Base-by-base conservation (phyloP, 1,140 invertebrate genomes). In the Psilanteris sp. region DNA sequence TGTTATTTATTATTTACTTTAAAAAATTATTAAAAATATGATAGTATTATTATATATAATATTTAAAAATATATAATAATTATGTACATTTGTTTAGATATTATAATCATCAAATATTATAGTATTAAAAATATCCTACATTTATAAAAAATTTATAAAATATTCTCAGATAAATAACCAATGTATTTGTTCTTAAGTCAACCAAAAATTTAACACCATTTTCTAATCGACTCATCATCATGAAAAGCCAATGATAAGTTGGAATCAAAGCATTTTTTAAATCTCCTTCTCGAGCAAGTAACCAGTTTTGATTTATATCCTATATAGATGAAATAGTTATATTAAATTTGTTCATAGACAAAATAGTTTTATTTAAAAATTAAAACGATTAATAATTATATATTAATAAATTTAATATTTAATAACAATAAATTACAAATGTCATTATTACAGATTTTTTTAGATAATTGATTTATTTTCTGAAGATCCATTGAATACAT, bases 181-280 rank as follows among this genome's bases (percentile, higher is more conserved):
- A 78, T 34, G 93, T 70, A 87, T 94, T 92, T 9, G 90, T 90
- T 82, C 94, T 87, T 50, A 95, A 81, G 83, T 94, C 93, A 16
- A 94, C 93, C 1, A 95, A 83, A 83, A 95, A 94, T 82, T 94
- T 94, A 1, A 95, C 92, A 11, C 94, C 94, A 74, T 90, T 87
- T 78, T 93, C 90, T 3, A 93, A 78, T 73, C 92, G 86, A 43
- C 92, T 92, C 66, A 94, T 90, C 71, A 92, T 89, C 43, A 88
- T 85, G 78, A 94, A 94, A 1, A 94, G 80, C 89, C 91, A 91
- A 31, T 90, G 84, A 82, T 94, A 94, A 6, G 87, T 83, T 1
- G 93, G 93, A 37, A 88, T 87, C 1, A 90, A 79, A 20, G 84
- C 73, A 79, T 83, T 84, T 76, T 84, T 89, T 10, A 90, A 70